A percentile compares a stretch with the other conserved stretches of the same genome.
Conservation (phyloP, 2,113 vertebrate species). For the Mionectes macconnelli region DNA sequence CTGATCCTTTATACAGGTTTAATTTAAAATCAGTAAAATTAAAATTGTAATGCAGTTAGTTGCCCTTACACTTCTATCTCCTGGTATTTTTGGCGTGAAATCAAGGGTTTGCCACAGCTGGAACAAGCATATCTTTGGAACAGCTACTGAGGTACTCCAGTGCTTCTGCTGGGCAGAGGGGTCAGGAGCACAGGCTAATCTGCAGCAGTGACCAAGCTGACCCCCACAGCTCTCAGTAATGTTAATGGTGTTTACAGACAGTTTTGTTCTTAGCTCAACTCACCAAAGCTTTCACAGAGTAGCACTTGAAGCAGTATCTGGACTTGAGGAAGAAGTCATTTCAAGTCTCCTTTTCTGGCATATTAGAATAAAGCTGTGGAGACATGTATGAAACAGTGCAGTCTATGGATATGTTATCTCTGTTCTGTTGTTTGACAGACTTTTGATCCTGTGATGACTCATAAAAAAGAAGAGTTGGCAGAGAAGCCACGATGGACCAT, state of each 20-base stretch:
- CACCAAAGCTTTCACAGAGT: not conserved
- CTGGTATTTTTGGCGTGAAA: not conserved
- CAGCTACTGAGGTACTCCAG: not conserved
- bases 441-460: slow-evolving; percentile 50
- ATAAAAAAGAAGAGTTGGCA: slow-evolving; percentile 28
- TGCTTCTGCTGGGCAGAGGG: not conserved
- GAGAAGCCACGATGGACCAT: slow-evolving; percentile 1
- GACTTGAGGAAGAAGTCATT: not conserved
- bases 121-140: not conserved
- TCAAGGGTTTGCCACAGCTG: not conserved
- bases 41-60: not conserved
- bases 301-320: not conserved
- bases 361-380: not conserved
- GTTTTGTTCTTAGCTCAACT: not conserved
- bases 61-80: not conserved
- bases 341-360: not conserved
- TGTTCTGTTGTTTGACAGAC: slow-evolving; percentile 39
- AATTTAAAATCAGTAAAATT: not conserved
- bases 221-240: not conserved
- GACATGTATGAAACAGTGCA: not conserved
- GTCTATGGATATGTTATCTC: slow-evolving; percentile 21
- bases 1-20: not conserved
- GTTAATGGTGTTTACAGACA: not conserved
- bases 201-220: not conserved
- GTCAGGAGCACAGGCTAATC: not conserved